phyloP scores from a whole-genome alignment of 2,113 vertebrate genomes.

The Meleagris gallopavo region DNA sequence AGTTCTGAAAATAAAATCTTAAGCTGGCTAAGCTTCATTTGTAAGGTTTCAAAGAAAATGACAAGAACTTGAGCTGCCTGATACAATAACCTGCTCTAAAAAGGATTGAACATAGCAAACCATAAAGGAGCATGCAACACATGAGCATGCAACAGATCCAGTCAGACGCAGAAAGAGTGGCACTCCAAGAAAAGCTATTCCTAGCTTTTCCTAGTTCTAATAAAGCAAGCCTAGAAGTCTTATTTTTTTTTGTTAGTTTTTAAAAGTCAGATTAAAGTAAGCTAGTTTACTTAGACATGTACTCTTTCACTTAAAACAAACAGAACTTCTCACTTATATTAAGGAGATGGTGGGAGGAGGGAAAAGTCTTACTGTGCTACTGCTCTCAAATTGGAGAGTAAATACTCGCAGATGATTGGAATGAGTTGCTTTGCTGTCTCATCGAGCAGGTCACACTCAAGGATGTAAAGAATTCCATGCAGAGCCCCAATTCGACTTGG shows the following conservation, averaged over 20 bases:
- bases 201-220: neutral
- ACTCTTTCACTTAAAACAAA: neutral
- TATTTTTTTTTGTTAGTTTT: neutral
- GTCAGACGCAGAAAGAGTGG: neutral
- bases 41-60: neutral
- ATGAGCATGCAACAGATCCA: neutral
- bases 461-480: constrained; percentile 92
- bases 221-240: neutral
- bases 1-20: constrained; percentile 2
- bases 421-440: constrained; percentile 95
- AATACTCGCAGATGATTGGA: constrained; percentile 90
- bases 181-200: neutral
- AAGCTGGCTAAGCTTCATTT: neutral
- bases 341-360: rapidly evolving
- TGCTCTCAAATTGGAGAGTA: constrained; percentile 90
- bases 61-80: neutral
- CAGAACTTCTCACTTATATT: neutral
- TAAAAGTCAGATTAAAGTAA: neutral
- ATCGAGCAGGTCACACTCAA: constrained; percentile 96
- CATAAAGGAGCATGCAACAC: neutral
- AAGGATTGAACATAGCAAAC: neutral
- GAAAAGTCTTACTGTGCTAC: constrained; percentile 87
- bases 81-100: neutral
- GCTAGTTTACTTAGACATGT: neutral
- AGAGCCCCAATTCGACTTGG: constrained; percentile 93